A percentile compares a stretch with the other conserved stretches of the same genome.
Conservation (phyloP, 2,888 invertebrate genomes). For the Tethea ocularis region DNA sequence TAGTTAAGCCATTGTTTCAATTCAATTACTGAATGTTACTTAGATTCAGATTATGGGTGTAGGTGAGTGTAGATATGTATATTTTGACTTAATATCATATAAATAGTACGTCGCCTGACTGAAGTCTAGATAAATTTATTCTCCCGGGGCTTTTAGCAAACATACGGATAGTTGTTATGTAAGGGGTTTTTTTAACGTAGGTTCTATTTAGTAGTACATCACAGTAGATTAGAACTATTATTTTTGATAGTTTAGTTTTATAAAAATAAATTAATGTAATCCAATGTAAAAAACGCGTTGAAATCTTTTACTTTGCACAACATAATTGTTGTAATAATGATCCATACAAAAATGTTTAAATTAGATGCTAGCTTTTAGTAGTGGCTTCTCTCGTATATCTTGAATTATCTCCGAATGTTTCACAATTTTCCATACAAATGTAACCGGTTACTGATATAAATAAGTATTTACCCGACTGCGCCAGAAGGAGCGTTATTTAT, state of each 20-base stretch:
- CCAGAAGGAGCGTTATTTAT: too few relatives aligned
- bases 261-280: too few relatives aligned
- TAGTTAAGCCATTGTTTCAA: not conserved
- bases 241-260: too few relatives aligned
- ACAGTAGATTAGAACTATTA: not conserved
- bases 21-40: not conserved
- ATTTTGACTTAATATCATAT: too few relatives aligned
- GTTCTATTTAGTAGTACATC: too few relatives aligned
- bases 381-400: too few relatives aligned
- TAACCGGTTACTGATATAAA: too few relatives aligned
- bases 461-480: too few relatives aligned
- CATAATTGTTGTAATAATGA: not conserved
- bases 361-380: too few relatives aligned
- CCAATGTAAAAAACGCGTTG: not conserved
- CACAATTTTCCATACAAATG: too few relatives aligned
- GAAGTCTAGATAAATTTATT: not conserved
- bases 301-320: not conserved
- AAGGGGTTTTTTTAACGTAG: not conserved
- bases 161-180: not conserved
- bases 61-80: not conserved
- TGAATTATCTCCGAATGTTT: too few relatives aligned
- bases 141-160: not conserved
- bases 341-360: not conserved
- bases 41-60: not conserved
- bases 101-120: too few relatives aligned